These are phyloP conservation scores for Ptilorrhoa leucosticta DNA, from an alignment of 2,113 vertebrate species.

Conservation along the genomic window DNA sequence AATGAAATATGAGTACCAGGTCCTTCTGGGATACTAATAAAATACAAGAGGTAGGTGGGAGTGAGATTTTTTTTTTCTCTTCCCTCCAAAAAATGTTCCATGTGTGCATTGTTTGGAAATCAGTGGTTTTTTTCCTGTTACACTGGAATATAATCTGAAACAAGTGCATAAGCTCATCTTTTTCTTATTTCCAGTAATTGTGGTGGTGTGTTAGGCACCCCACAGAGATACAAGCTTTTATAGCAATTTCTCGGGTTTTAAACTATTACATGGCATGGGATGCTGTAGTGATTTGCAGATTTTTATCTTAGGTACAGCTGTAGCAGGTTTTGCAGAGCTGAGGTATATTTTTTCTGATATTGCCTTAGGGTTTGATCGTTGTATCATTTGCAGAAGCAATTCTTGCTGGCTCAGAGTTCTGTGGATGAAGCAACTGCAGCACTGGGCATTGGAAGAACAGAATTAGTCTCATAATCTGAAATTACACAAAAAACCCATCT, in stretches of 20 bases:
- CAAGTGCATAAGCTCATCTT: neutral
- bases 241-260: neutral
- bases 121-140: neutral
- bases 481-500: neutral
- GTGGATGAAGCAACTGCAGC: neutral
- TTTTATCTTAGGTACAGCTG: neutral
- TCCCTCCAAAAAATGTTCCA: fast-evolving
- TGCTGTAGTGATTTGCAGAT: neutral
- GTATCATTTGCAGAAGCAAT: neutral
- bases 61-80: neutral
- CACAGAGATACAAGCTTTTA: neutral
- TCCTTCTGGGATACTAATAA: neutral
- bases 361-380: neutral
- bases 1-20: neutral
- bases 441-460: neutral
- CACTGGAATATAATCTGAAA: neutral
- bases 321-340: neutral
- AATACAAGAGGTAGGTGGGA: neutral
- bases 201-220: neutral
- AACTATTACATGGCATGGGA: neutral
- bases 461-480: neutral
- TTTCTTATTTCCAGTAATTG: neutral
- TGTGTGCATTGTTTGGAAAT: neutral
- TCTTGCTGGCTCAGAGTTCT: neutral
- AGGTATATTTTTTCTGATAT: neutral